A percentile compares a stretch with the other conserved stretches of the same genome.
These are phyloP conservation scores for Lepidocyrtoides sp. DNA, from an alignment of 2,888 invertebrate genomes.

Conservation along the genomic window DNA sequence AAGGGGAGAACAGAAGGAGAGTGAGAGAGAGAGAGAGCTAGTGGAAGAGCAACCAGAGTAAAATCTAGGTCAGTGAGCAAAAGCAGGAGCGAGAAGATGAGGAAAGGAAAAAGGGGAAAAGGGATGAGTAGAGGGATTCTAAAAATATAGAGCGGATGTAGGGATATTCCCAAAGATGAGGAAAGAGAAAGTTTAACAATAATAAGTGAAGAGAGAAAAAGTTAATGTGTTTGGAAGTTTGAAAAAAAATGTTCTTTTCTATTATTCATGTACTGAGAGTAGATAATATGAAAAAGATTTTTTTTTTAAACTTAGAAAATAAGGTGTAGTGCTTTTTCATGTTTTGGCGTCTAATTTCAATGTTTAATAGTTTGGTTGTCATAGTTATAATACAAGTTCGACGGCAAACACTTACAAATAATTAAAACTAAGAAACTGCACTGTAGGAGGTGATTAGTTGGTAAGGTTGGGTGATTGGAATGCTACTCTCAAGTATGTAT, in stretches of 20 bases:
- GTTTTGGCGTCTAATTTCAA: too few relatives aligned
- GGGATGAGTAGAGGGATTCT: constrained; percentile 15
- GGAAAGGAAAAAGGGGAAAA: constrained; percentile 1
- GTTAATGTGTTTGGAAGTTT: background rate
- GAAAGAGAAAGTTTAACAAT: background rate
- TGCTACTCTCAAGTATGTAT: too few relatives aligned
- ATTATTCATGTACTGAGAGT: background rate
- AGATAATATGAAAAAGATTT: too few relatives aligned
- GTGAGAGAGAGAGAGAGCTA: too few relatives aligned
- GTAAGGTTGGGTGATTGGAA: too few relatives aligned
- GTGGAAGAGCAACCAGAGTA: background rate
- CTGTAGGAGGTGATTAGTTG: too few relatives aligned
- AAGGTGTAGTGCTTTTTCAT: too few relatives aligned
- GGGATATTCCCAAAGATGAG: background rate
- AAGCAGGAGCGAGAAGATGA: constrained; percentile 48
- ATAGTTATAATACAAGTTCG: too few relatives aligned
- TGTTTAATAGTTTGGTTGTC: too few relatives aligned
- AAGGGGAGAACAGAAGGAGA: constrained; percentile 52
- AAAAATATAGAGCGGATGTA: constrained; percentile 24
- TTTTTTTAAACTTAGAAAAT: too few relatives aligned
- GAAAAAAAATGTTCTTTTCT: background rate
- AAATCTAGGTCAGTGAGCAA: constrained; percentile 71
- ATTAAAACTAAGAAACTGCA: too few relatives aligned
- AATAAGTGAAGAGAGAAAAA: background rate
- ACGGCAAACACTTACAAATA: too few relatives aligned